These are phyloP conservation scores for Egretta garzetta DNA, from an alignment of 2,113 vertebrate species.

Conservation along the genomic window DNA sequence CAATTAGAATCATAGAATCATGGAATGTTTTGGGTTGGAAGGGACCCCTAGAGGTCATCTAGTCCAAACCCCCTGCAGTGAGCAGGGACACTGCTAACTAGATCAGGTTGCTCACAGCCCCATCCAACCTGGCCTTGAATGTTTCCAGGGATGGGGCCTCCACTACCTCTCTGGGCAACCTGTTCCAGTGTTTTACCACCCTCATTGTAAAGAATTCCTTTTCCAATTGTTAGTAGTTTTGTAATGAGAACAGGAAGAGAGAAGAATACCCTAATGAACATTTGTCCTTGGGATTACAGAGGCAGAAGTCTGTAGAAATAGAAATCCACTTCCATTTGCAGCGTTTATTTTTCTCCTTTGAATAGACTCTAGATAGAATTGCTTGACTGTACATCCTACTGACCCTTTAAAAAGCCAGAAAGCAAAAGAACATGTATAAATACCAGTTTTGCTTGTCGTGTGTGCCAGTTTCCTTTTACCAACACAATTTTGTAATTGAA, in stretches of 20 bases:
- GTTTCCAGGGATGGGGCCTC: too few species aligned
- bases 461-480: neutral
- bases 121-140: too few species aligned
- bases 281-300: neutral
- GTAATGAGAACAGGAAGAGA: neutral
- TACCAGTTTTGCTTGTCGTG: neutral
- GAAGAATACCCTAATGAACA: neutral
- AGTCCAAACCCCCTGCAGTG: too few species aligned
- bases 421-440: neutral
- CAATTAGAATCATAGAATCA: too few species aligned
- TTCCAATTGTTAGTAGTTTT: neutral
- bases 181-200: too few species aligned
- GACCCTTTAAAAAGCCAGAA: neutral
- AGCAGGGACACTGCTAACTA: too few species aligned
- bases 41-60: too few species aligned
- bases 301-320: neutral
- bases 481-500: neutral
- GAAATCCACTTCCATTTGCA: neutral
- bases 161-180: too few species aligned
- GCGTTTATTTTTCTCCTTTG: neutral
- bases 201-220: too few species aligned
- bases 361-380: neutral
- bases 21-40: too few species aligned
- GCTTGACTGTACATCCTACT: neutral
- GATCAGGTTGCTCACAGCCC: too few species aligned